Evolutionary conservation across 2,888 invertebrate species (phyloP), one percentile per base, ranked within the genome.

Genomic region (Caenorhabditis sp.): DNA sequence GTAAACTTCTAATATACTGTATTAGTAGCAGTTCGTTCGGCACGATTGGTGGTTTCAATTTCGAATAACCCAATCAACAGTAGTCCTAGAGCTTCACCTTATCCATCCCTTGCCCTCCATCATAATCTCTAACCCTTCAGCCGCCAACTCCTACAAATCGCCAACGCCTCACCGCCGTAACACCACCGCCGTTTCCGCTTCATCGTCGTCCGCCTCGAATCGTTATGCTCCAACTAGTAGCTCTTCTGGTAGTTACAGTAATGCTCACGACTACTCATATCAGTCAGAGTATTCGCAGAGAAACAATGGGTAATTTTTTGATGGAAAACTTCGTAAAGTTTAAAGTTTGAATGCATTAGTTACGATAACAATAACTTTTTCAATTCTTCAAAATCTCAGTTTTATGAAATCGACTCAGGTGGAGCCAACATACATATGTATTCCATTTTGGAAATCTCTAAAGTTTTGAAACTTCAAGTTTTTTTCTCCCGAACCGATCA

Each of bases 161-260:
- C 87, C 88, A 31, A 80, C 84, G 6, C 87, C 88, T 56, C 85
- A 86, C 44, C 83, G 87, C 22, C 85, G 88, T 28, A 87, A 88
- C 77, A 88, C 87, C 10, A 85, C 85, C 19, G 80, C 79, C 28
- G 61, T 68, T 24, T 35, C 79, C 14, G 69, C 73, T 68, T 69
- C 73, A 22, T 59, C 83, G 12, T 58, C 68, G 22, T n/a, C 74
- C 47, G 31, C 77, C 22, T 72, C 72, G n/a, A 82, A 54, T 22
- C 70, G 76, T 47, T 81, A 81, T 75, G 59, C 69, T 44, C 74
- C 74, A 14, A 69, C 24, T 58, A 54, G 54, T 31, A 72, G 59
- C 54, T 58, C 66, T 12, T 54, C 79, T 16, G 64, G 28, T 47
- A 63, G 41, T 49, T 75, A 79, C 63, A 49, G 79, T 38, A 51